Base-by-base conservation (phyloP, 1,140 invertebrate genomes). In the Pararge aegeria region DNA sequence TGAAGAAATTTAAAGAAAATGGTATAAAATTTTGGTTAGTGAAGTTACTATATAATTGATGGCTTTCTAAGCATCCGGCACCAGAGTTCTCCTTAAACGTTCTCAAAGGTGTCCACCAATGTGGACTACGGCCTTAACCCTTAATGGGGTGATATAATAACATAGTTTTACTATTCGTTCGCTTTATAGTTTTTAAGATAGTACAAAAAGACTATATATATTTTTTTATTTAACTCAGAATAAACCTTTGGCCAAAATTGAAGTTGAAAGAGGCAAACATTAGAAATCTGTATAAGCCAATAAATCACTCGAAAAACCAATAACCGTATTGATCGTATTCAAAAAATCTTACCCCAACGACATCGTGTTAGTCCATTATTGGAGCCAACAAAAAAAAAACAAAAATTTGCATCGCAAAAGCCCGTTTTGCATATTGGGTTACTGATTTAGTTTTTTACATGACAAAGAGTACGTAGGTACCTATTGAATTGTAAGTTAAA, bases 251-350 rank as follows among this genome's bases (percentile, higher is more conserved):
- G 2, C 24, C 24, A 4, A 24, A 24, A 7, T 4, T 7, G 24
- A 24, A 24, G 24, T 24, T 24, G 3, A 24, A 24, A 24, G 15
- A 42, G 38, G 34, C 34, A 38, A 38, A 38, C 34, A 38, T 38
- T 38, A 9, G 1, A 44, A 38, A 56, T 30, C 13, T 55, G 38
- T 40, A 56, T 59, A 67, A 62, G 71, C 75, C 71, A 80, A 85
- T 85, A 85, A 83, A 83, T 85, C 82, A 80, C 82, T 85, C 75
- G 68, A 83, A 64, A 71, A 75, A 85, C 83, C 82, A 85, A 83
- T 80, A 76, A 52, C 70, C 82, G 80, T 72, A 83, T 79, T 79
- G 78, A 85, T 85, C 72, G 46, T 68, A 72, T 78, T 53, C 44
- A 51, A 66, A 71, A n/a, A 65, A 71, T 75, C 70, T 55, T 65